A percentile compares a stretch with the other conserved stretches of the same genome.
phyloP scores from a whole-genome alignment of 1,140 invertebrate genomes.

The Asobara japonica region DNA sequence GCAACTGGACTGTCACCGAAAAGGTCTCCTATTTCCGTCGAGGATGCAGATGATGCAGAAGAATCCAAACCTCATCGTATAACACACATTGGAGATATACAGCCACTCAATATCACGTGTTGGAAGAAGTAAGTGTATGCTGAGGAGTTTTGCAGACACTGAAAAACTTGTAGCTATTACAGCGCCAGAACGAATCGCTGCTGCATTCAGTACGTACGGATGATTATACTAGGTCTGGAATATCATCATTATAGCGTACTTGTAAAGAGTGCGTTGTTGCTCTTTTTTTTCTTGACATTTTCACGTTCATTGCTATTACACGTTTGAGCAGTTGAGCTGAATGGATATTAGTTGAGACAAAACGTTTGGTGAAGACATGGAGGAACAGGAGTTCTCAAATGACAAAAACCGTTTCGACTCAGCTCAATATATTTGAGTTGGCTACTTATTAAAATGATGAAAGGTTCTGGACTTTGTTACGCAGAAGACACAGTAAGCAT shows the following conservation, averaged over 20 bases:
- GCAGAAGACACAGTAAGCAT: too few relatives aligned
- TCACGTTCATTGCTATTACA: neutral
- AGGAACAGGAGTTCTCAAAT: too few relatives aligned
- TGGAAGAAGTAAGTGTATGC: neutral
- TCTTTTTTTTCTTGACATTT: neutral
- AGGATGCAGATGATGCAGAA: neutral
- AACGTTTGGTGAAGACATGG: neutral
- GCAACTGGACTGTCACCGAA: neutral
- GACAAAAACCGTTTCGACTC: too few relatives aligned
- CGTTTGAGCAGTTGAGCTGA: neutral
- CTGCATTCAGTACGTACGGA: neutral
- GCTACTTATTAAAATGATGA: too few relatives aligned
- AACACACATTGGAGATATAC: neutral
- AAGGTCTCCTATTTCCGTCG: neutral
- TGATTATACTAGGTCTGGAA: neutral
- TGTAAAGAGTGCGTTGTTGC: neutral
- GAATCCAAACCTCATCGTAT: neutral
- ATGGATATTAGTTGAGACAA: neutral
- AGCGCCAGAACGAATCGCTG: neutral
- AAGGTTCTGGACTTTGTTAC: too few relatives aligned
- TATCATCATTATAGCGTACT: neutral
- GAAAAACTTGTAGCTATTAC: neutral
- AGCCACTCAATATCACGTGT: neutral
- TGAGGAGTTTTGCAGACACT: neutral
- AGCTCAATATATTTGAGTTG: too few relatives aligned